Percentiles rank a stretch among this genome's conserved stretches.
Evolutionary conservation across 2,113 vertebrate genomes (phyloP).

Genomic region (Numenius arquata): DNA sequence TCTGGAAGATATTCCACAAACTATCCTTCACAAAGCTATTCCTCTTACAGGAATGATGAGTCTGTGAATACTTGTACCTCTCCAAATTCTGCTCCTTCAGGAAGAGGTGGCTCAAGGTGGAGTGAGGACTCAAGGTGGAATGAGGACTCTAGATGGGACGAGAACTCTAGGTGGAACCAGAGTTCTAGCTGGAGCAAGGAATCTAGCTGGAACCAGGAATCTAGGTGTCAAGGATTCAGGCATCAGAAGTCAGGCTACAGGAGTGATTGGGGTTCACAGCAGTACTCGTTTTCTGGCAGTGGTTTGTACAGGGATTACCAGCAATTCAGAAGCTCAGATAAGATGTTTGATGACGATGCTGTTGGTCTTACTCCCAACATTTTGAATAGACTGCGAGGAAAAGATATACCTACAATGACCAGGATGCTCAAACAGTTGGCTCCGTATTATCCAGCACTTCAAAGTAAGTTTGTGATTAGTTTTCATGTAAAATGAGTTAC

Average conservation of each 20-base stretch:
- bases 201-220: background rate
- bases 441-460: conserved; percentile 19
- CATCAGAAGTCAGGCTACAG: background rate
- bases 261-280: background rate
- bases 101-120: conserved; percentile 11
- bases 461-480: conserved; percentile 28
- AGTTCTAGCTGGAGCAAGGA: background rate
- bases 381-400: background rate
- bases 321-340: background rate
- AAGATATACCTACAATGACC: conserved; percentile 6
- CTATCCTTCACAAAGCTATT: background rate
- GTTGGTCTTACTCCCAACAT: background rate
- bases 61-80: background rate
- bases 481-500: background rate
- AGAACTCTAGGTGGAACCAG: background rate
- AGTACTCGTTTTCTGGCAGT: background rate
- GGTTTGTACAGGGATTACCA: background rate
- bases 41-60: background rate
- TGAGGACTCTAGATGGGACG: background rate
- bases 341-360: background rate
- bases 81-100: background rate
- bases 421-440: background rate
- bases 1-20: background rate
- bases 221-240: background rate
- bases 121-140: background rate